Evolutionary conservation across 2,797 vertebrate genomes (phyloP).

Genomic region (Tarsius wallacei): DNA sequence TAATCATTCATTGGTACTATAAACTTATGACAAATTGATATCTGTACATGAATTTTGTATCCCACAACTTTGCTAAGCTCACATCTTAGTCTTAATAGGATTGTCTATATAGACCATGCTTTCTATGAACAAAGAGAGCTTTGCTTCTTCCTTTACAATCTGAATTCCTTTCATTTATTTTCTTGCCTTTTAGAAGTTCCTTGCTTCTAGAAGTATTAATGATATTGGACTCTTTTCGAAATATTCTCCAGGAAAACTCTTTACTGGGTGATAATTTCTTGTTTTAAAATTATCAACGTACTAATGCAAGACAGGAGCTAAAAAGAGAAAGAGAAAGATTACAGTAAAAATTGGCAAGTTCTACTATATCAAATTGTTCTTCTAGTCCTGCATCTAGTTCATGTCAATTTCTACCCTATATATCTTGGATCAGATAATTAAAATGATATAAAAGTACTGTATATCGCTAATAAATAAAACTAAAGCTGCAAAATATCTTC

Average conservation of each 20-base stretch:
- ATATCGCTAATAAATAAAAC: neutral
- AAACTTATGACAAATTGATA: neutral
- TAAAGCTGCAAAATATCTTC: neutral
- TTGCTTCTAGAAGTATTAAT: neutral
- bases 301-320: neutral
- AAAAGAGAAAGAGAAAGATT: neutral
- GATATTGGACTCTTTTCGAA: neutral
- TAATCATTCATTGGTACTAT: neutral
- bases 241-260: slow-evolving; percentile 9
- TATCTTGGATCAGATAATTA: neutral
- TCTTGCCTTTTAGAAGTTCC: neutral
- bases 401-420: neutral
- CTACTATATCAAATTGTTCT: neutral
- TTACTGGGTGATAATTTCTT: neutral
- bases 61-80: neutral
- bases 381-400: neutral
- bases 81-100: neutral
- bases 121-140: neutral
- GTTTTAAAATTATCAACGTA: slow-evolving; percentile 11
- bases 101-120: neutral
- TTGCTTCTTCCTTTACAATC: neutral
- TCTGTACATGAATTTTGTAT: neutral
- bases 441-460: neutral
- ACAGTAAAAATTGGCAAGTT: neutral
- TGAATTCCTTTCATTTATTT: neutral